A percentile compares a stretch with the other conserved stretches of the same genome.
Conservation (phyloP, 2,888 invertebrate genomes). For the Drosophila picticornis region DNA sequence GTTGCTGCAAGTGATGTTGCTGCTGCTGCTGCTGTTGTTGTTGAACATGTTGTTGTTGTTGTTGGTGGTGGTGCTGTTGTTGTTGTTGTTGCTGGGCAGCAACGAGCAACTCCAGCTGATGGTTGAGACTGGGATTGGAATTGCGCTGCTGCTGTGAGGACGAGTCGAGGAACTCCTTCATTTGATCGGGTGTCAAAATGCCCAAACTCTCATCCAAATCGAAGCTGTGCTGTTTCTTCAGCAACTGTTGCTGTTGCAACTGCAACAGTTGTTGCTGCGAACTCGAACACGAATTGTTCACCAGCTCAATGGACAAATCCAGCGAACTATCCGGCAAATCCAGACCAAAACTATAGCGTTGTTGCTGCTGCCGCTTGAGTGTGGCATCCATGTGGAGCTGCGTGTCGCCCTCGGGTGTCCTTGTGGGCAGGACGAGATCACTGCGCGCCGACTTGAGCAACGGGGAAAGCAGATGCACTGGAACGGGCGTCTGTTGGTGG, state of each 20-base stretch:
- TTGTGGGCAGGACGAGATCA: slow-evolving; percentile 77
- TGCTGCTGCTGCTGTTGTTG: slow-evolving; percentile 62
- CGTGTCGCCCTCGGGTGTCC: slow-evolving; percentile 74
- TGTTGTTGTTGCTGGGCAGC: slow-evolving; percentile 35
- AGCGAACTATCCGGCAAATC: slow-evolving; percentile 84
- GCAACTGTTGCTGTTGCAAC: slow-evolving; percentile 66
- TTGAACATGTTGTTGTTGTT: slow-evolving; percentile 22
- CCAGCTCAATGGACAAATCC: slow-evolving; percentile 85
- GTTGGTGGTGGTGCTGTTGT: slow-evolving; percentile 41
- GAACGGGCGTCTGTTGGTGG: slow-evolving; percentile 59
- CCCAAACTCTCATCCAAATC: slow-evolving; percentile 93
- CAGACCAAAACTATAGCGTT: slow-evolving; percentile 84
- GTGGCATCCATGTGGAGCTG: slow-evolving; percentile 58
- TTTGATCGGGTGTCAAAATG: slow-evolving; percentile 95
- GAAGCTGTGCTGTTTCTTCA: slow-evolving; percentile 91
- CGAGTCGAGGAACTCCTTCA: slow-evolving; percentile 90
- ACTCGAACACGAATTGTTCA: slow-evolving; percentile 83
- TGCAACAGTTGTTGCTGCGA: slow-evolving; percentile 72
- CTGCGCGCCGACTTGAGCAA: slow-evolving; percentile 77
- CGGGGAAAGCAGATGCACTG: slow-evolving; percentile 66
- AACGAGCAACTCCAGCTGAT: slow-evolving; percentile 84
- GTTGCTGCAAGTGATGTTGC: slow-evolving; percentile 63
- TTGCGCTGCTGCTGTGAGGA: slow-evolving; percentile 44
- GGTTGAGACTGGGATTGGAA: slow-evolving; percentile 78
- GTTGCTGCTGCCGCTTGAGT: slow-evolving; percentile 1